A percentile compares a stretch with the other conserved stretches of the same genome.
Evolutionary conservation across 1,140 invertebrate genomes (phyloP).

Genomic region (Hestina assimilis): DNA sequence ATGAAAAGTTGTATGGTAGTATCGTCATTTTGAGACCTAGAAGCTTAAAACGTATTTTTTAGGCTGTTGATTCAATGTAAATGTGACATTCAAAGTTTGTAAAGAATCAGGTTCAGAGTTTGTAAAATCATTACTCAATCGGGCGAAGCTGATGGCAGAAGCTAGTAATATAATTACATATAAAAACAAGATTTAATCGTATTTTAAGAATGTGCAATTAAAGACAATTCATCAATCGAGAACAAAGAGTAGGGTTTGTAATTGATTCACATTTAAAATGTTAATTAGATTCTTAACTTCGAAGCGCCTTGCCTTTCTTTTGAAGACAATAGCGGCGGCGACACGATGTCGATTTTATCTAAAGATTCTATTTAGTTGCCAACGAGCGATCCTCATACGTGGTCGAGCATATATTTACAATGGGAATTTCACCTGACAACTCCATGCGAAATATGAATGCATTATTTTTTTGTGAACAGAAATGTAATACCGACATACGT

Average conservation of each 20-base stretch:
- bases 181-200: too few relatives aligned
- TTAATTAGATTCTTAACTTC: slow-evolving; percentile 51
- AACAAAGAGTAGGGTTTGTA: slow-evolving; percentile 27
- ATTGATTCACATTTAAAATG: slow-evolving; percentile 56
- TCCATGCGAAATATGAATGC: background rate
- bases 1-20: too few relatives aligned
- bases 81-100: too few relatives aligned
- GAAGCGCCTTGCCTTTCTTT: slow-evolving; percentile 29
- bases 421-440: background rate
- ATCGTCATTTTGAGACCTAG: too few relatives aligned
- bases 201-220: background rate
- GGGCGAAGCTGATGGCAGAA: too few relatives aligned
- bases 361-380: slow-evolving; percentile 20
- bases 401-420: slow-evolving; percentile 14
- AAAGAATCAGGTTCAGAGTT: too few relatives aligned
- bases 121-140: too few relatives aligned
- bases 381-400: slow-evolving; percentile 9
- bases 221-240: background rate
- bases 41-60: too few relatives aligned
- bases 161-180: too few relatives aligned
- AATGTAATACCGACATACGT: too few relatives aligned
- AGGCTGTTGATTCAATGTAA: too few relatives aligned
- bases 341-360: slow-evolving; percentile 31
- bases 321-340: slow-evolving; percentile 31
- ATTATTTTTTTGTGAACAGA: too few relatives aligned